Conservation (phyloP, 2,888 invertebrate species). For the Anorthoa munda region DNA sequence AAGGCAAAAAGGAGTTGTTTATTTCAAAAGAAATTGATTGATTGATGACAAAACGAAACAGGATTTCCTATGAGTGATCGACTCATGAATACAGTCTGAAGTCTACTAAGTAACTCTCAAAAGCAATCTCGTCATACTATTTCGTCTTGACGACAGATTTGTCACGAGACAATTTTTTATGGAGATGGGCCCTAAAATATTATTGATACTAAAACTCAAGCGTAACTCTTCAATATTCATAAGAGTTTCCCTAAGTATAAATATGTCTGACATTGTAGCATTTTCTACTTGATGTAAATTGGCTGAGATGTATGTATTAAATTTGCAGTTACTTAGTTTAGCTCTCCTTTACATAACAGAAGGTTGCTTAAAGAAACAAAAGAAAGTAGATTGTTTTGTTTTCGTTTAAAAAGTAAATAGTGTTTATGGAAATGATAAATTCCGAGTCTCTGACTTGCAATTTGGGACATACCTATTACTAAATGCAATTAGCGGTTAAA, state of each 20-base stretch:
- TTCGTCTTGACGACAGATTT: conserved; percentile 18
- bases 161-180: background rate
- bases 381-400: background rate
- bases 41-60: too few species aligned
- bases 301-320: background rate
- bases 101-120: background rate
- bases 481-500: background rate
- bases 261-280: conserved; percentile 27
- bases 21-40: too few species aligned
- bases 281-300: background rate
- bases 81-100: background rate
- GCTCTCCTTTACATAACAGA: background rate
- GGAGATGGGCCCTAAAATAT: conserved; percentile 31
- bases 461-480: background rate
- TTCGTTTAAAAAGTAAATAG: background rate
- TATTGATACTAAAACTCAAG: conserved; percentile 37
- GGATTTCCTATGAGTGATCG: too few species aligned
- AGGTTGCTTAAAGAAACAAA: background rate
- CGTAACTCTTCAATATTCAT: conserved; percentile 34
- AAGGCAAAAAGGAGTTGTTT: too few species aligned
- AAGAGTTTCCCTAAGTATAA: conserved; percentile 27
- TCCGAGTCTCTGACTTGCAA: background rate
- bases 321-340: conserved; percentile 16
- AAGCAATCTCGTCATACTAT: conserved; percentile 1
- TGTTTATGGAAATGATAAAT: background rate